phyloP scores from a whole-genome alignment of 2,113 vertebrate genomes.

The Epinephelus moara region DNA sequence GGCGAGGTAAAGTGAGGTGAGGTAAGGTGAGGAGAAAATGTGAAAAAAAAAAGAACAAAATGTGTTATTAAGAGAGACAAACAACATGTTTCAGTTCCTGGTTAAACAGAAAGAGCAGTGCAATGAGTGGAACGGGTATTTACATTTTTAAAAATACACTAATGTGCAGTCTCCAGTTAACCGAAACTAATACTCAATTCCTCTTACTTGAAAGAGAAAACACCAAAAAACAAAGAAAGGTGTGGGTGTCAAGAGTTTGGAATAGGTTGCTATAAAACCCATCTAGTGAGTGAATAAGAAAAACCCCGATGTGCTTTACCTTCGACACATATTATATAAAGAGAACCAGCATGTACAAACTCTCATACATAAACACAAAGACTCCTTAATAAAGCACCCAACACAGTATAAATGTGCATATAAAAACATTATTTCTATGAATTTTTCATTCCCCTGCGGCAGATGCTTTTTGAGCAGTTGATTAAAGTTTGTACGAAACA shows the following conservation, averaged over 20 bases:
- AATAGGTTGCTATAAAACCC: neutral
- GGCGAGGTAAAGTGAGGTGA: conserved; percentile 21
- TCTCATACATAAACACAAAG: conserved; percentile 1
- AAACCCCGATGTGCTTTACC: neutral
- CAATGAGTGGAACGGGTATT: neutral
- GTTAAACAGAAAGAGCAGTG: conserved; percentile 38
- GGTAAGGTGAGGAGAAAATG: neutral
- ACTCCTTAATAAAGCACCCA: neutral
- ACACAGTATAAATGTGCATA: conserved; percentile 33
- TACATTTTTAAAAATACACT: conserved; percentile 19
- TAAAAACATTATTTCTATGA: conserved; percentile 43
- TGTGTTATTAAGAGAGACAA: conserved; percentile 1
- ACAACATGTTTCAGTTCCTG: conserved; percentile 47
- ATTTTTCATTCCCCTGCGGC: conserved; percentile 41
- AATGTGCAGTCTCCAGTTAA: conserved; percentile 10
- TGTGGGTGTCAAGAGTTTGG: neutral
- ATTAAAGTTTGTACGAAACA: conserved; percentile 62
- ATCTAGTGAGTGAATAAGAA: neutral
- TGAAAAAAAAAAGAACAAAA: conserved; percentile 8
- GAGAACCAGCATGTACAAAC: neutral
- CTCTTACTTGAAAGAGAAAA: neutral
- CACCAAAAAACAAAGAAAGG: neutral
- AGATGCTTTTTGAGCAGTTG: conserved; percentile 44
- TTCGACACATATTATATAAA: neutral
- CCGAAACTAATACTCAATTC: neutral